phyloP scores from a whole-genome alignment of 1,140 invertebrate genomes.

The Chrysomallon squamiferum region DNA sequence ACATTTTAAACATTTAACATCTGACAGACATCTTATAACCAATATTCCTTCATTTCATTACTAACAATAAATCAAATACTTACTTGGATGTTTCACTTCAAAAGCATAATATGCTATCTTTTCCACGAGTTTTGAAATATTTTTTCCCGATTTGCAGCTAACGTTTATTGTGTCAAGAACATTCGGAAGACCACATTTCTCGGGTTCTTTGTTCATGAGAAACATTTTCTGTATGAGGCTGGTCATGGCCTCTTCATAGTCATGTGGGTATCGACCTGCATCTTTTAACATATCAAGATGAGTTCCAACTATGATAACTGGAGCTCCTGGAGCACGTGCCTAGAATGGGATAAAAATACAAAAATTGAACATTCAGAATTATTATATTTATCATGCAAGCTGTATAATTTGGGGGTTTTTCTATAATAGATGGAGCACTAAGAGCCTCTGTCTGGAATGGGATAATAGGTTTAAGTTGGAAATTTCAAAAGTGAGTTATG shows the following conservation, averaged over 20 bases:
- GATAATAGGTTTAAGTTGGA: too few relatives aligned
- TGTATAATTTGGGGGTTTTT: too few relatives aligned
- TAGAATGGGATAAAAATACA: conserved; percentile 51
- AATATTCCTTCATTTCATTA: too few relatives aligned
- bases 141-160: conserved; percentile 84
- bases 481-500: too few relatives aligned
- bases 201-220: conserved; percentile 91
- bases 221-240: conserved; percentile 68
- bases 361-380: too few relatives aligned
- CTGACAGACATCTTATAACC: too few relatives aligned
- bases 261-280: conserved; percentile 74
- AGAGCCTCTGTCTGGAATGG: neutral
- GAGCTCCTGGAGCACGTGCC: conserved; percentile 61
- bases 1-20: too few relatives aligned
- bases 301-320: conserved; percentile 61
- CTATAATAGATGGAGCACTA: neutral
- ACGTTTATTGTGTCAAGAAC: conserved; percentile 95
- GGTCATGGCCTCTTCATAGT: conserved; percentile 76
- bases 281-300: conserved; percentile 81
- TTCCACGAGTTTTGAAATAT: conserved; percentile 89
- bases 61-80: too few relatives aligned
- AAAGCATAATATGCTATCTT: conserved; percentile 94
- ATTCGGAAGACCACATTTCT: conserved; percentile 92
- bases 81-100: conserved; percentile 66
- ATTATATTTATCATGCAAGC: too few relatives aligned